These are phyloP conservation scores for Scaptomyza pallida DNA, from an alignment of 1,140 invertebrate species.

Conservation along the genomic window DNA sequence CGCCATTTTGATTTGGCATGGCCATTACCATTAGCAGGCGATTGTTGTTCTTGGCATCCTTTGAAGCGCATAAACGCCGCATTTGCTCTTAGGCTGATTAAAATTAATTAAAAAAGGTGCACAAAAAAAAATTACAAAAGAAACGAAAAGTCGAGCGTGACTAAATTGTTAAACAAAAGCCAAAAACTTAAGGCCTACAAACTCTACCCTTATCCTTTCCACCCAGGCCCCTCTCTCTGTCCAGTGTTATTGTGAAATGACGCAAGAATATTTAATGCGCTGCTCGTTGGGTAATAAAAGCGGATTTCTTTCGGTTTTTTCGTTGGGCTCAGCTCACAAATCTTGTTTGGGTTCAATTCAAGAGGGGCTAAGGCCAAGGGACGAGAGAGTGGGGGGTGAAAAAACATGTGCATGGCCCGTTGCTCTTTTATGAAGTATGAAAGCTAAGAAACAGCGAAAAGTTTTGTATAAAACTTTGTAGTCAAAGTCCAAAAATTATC, in stretches of 20 bases:
- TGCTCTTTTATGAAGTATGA: conserved; percentile 55
- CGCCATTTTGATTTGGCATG: conserved; percentile 75
- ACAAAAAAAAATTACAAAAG: conserved; percentile 33
- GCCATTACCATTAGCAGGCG: conserved; percentile 42
- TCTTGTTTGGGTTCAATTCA: conserved; percentile 68
- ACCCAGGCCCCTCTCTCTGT: background rate
- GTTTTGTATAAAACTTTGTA: conserved; percentile 41
- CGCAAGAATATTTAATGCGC: conserved; percentile 76
- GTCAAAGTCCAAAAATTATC: conserved; percentile 48
- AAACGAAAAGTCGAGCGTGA: conserved; percentile 68
- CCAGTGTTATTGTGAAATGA: conserved; percentile 52
- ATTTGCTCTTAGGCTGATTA: conserved; percentile 32
- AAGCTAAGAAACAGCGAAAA: conserved; percentile 32
- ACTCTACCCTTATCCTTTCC: background rate
- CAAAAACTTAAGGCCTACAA: background rate
- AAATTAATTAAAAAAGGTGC: conserved; percentile 79
- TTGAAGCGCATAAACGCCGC: conserved; percentile 58
- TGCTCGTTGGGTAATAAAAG: conserved; percentile 69
- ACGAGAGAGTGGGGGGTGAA: background rate
- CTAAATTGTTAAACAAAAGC: conserved; percentile 73
- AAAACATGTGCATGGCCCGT: conserved; percentile 22
- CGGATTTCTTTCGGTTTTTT: conserved; percentile 66
- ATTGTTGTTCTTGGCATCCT: conserved; percentile 43
- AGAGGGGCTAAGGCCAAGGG: background rate
- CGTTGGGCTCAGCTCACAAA: conserved; percentile 58